Evolutionary conservation across 1,140 invertebrate species (phyloP).

Genomic region (Pteromalus puparum): DNA sequence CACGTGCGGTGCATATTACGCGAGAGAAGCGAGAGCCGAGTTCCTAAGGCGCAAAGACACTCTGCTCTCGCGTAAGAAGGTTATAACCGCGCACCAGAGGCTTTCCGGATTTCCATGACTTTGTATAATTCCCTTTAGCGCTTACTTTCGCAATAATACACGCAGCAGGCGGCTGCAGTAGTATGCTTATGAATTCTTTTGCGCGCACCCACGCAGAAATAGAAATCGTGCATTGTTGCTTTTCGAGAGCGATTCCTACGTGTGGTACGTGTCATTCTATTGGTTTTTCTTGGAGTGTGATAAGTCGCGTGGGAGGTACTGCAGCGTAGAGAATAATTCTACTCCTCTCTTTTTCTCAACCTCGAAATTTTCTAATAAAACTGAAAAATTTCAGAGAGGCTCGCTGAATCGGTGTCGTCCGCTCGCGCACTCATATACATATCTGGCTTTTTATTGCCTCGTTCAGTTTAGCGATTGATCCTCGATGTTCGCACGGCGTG

Average conservation of each 20-base stretch:
- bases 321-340: no score
- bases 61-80: no score
- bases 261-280: neutral
- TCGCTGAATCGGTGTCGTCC: neutral
- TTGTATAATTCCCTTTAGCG: conserved; percentile 34
- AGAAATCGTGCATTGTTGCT: conserved; percentile 38
- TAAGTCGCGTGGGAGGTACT: conserved; percentile 36
- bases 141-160: conserved; percentile 28
- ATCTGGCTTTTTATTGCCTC: conserved; percentile 16
- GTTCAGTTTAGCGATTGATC: conserved; percentile 22
- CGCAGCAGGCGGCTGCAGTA: neutral
- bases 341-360: no score
- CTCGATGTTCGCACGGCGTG: neutral
- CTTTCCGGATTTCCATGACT: conserved; percentile 46
- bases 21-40: neutral
- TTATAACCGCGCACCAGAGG: neutral
- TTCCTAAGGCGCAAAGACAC: conserved; percentile 4
- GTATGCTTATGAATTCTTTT: conserved; percentile 41
- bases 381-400: neutral
- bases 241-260: conserved; percentile 27
- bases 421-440: neutral
- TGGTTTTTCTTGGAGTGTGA: conserved; percentile 38
- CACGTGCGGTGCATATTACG: neutral
- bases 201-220: neutral
- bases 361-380: conserved; percentile 38